A percentile compares a stretch with the other conserved stretches of the same genome.
These are phyloP conservation scores for Numida meleagris DNA, from an alignment of 2,113 vertebrate genomes.

Conservation along the genomic window DNA sequence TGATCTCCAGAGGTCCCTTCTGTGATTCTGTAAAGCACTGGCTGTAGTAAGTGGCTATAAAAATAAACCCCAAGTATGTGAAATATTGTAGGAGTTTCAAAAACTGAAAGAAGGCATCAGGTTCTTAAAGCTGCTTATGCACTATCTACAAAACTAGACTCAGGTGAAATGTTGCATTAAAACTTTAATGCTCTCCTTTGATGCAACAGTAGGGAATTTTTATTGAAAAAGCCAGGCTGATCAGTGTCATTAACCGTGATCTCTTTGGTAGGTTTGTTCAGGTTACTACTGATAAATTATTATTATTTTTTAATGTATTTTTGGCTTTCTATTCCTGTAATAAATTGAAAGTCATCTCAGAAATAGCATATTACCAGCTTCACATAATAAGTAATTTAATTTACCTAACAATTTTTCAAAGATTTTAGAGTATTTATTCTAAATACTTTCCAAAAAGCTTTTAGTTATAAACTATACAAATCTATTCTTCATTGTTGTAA, in stretches of 20 bases:
- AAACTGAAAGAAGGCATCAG: background rate
- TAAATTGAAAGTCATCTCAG: background rate
- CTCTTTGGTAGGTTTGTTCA: background rate
- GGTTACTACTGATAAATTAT: background rate
- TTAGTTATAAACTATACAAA: background rate
- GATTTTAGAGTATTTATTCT: background rate
- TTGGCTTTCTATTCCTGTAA: background rate
- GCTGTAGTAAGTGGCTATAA: background rate
- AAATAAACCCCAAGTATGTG: background rate
- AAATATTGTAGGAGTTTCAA: background rate
- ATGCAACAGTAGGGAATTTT: background rate
- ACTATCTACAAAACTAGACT: background rate
- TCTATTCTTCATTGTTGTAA: slow-evolving; percentile 29
- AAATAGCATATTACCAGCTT: background rate
- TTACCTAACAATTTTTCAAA: background rate
- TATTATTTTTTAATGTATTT: background rate
- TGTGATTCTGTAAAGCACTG: background rate
- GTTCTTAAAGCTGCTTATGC: background rate
- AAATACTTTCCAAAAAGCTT: background rate
- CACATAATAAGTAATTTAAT: background rate
- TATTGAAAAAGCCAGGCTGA: background rate
- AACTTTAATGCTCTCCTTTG: background rate
- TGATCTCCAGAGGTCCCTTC: no score
- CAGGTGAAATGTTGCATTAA: background rate
- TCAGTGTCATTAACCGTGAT: background rate